Conservation (phyloP, 2,888 invertebrate genomes). For the Timema podura region DNA sequence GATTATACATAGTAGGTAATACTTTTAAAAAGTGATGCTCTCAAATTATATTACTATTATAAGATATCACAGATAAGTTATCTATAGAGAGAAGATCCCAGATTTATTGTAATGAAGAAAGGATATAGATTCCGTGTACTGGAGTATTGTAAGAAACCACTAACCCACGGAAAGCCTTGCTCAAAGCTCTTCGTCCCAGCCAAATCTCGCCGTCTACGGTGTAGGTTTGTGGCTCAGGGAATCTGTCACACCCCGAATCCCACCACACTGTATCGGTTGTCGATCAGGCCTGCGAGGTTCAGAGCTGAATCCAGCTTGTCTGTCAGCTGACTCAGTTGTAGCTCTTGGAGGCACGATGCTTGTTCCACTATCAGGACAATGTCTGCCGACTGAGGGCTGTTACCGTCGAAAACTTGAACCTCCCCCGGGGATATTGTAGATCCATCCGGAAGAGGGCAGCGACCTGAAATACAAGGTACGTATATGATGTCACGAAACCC, state of each 20-base stretch:
- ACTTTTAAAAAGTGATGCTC: no score
- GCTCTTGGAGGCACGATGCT: slow-evolving; percentile 40
- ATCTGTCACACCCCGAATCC: slow-evolving; percentile 45
- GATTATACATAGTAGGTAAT: no score
- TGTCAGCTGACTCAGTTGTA: slow-evolving; percentile 33
- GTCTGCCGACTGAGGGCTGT: slow-evolving; percentile 44
- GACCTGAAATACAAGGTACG: slow-evolving; percentile 34
- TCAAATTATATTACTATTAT: no score
- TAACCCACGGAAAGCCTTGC: slow-evolving; percentile 31
- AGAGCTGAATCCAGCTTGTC: slow-evolving; percentile 36
- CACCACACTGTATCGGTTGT: slow-evolving; percentile 46
- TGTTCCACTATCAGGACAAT: slow-evolving; percentile 50
- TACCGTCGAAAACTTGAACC: slow-evolving; percentile 35
- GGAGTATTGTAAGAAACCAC: no score
- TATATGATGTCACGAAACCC: neutral
- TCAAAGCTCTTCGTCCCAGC: slow-evolving; percentile 25
- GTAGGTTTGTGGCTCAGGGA: slow-evolving; percentile 41
- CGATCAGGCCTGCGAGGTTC: slow-evolving; percentile 37
- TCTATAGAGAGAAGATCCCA: no score
- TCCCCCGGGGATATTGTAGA: slow-evolving; percentile 38
- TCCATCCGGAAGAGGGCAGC: slow-evolving; percentile 40
- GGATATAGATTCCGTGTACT: no score
- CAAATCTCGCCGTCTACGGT: slow-evolving; percentile 42
- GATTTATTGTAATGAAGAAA: no score
- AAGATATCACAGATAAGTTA: no score